Evolutionary conservation across 2,888 invertebrate species (phyloP).

Genomic region (Melolontha melolontha): DNA sequence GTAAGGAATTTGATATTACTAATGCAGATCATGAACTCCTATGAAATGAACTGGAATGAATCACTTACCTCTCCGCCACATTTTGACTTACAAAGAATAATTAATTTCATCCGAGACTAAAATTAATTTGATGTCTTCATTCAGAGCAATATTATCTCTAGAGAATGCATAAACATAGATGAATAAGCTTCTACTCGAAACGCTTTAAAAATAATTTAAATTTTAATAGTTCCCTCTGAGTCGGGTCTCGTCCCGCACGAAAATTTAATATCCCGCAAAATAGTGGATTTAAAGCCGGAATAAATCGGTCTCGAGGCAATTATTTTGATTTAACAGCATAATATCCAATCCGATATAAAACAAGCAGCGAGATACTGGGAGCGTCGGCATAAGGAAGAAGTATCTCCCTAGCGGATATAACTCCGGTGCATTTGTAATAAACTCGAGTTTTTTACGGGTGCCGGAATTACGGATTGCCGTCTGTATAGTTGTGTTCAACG

Average conservation of each 20-base stretch:
- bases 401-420: constrained; percentile 16
- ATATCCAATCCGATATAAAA: constrained; percentile 31
- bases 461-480: constrained; percentile 6
- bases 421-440: constrained; percentile 30
- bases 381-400: not conserved
- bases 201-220: constrained; percentile 17
- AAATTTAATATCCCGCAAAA: constrained; percentile 30
- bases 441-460: constrained; percentile 7
- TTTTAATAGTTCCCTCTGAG: constrained; percentile 22
- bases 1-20: too few species aligned
- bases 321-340: constrained; percentile 30
- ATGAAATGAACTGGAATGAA: too few species aligned
- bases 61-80: too few species aligned
- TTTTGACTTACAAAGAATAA: too few species aligned
- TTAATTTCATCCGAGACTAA: too few species aligned
- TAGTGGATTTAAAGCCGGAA: constrained; percentile 20
- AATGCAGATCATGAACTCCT: too few species aligned
- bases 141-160: too few species aligned
- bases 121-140: too few species aligned
- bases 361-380: not conserved
- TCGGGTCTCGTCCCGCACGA: not conserved
- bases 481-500: too few species aligned
- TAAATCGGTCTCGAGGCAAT: constrained; percentile 23
- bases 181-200: not conserved
- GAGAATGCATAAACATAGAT: too few species aligned